Conservation (phyloP, 2,888 invertebrate genomes). For the Hypsopygia costalis region DNA sequence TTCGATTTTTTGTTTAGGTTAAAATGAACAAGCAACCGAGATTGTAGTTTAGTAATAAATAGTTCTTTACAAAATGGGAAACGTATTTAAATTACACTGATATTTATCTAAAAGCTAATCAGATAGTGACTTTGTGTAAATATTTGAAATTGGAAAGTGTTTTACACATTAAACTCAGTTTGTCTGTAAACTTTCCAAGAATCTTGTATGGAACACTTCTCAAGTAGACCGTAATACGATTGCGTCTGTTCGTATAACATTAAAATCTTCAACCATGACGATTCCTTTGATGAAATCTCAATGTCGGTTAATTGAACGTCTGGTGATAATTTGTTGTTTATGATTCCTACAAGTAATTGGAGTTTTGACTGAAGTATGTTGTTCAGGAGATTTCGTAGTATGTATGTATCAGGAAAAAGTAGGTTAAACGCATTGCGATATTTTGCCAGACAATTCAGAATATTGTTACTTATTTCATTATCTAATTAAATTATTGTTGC, state of each 20-base stretch:
- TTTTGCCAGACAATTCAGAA: neutral
- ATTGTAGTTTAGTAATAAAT: too few relatives aligned
- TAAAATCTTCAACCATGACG: constrained; percentile 38
- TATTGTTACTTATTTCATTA: too few relatives aligned
- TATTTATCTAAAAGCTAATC: too few relatives aligned
- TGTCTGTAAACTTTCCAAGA: constrained; percentile 1
- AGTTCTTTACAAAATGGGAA: too few relatives aligned
- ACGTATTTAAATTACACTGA: too few relatives aligned
- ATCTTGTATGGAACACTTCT: constrained; percentile 17
- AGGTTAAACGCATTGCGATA: too few relatives aligned
- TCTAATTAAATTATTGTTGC: too few relatives aligned
- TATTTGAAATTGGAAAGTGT: constrained; percentile 4
- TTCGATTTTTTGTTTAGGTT: too few relatives aligned
- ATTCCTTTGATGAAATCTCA: constrained; percentile 31
- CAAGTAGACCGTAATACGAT: constrained; percentile 36
- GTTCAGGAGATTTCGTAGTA: too few relatives aligned
- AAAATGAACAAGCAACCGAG: too few relatives aligned
- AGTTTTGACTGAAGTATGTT: neutral
- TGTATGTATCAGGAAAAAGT: too few relatives aligned
- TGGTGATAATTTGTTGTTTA: constrained; percentile 4
- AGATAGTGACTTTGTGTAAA: neutral
- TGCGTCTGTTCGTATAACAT: constrained; percentile 23
- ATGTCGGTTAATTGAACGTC: constrained; percentile 7
- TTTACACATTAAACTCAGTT: neutral
- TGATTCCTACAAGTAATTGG: constrained; percentile 4